Conservation (phyloP, 2,888 invertebrate species). For the Diadegma fenestrale region DNA sequence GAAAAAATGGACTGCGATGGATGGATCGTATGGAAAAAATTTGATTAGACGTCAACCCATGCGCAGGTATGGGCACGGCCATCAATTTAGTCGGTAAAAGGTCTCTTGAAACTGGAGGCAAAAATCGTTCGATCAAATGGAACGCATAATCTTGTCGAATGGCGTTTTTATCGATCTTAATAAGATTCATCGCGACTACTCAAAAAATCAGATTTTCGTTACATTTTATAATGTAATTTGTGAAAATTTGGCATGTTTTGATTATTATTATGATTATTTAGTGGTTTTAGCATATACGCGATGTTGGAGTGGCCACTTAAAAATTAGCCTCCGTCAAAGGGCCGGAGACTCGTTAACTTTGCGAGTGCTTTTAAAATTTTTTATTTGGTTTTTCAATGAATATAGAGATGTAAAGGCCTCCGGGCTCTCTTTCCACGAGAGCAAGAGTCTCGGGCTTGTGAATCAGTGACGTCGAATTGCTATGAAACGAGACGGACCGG, state of each 20-base stretch:
- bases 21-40: background rate
- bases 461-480: background rate
- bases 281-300: background rate
- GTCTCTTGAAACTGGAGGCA: background rate
- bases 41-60: background rate
- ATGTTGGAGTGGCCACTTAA: slow-evolving; percentile 9
- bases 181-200: background rate
- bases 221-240: background rate
- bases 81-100: background rate
- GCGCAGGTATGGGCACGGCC: background rate
- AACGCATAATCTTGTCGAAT: background rate
- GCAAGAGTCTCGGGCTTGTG: slow-evolving; percentile 8
- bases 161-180: background rate
- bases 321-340: slow-evolving; percentile 8
- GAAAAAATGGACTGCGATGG: background rate
- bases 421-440: slow-evolving; percentile 5
- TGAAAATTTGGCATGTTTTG: background rate
- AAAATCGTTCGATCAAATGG: background rate
- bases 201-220: background rate
- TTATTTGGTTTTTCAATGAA: background rate
- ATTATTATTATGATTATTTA: slow-evolving; percentile 1
- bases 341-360: slow-evolving; percentile 8
- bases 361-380: slow-evolving; percentile 14
- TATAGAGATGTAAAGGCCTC: background rate
- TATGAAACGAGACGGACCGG: slow-evolving; percentile 8